Conservation (phyloP, 2,797 vertebrate genomes). For the Halcyon chelicuti region DNA sequence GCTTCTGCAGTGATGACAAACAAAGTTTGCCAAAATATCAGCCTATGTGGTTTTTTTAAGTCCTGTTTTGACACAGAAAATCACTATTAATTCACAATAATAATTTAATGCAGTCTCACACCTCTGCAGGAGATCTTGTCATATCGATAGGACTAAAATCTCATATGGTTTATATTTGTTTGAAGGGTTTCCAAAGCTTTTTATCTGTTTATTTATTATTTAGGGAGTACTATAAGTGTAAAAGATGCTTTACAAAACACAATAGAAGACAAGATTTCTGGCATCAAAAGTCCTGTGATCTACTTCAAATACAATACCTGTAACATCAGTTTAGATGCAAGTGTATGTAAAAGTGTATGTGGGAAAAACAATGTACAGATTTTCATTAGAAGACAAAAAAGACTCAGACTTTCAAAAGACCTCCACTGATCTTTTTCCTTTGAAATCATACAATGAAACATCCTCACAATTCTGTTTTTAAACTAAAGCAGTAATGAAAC, state of each 20-base stretch:
- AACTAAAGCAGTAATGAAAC: background rate
- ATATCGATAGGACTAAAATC: background rate
- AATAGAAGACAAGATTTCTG: background rate
- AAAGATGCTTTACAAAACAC: background rate
- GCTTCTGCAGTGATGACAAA: background rate
- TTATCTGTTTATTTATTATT: slow-evolving; percentile 7
- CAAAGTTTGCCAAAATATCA: background rate
- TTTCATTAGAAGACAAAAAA: slow-evolving; percentile 32
- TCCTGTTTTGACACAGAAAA: background rate
- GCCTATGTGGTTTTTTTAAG: background rate
- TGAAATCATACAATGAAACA: background rate
- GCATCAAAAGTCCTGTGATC: background rate
- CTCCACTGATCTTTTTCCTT: background rate
- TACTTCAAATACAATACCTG: background rate
- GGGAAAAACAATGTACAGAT: background rate
- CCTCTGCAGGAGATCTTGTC: background rate
- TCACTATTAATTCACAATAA: background rate
- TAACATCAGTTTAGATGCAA: background rate
- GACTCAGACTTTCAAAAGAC: background rate
- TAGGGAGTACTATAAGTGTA: background rate
- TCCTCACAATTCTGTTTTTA: background rate
- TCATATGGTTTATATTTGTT: background rate
- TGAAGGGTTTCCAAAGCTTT: slow-evolving; percentile 4
- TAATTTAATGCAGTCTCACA: background rate
- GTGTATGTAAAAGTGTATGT: background rate